Base-by-base conservation (phyloP, 2,113 vertebrate species). In the Canis aureus region DNA sequence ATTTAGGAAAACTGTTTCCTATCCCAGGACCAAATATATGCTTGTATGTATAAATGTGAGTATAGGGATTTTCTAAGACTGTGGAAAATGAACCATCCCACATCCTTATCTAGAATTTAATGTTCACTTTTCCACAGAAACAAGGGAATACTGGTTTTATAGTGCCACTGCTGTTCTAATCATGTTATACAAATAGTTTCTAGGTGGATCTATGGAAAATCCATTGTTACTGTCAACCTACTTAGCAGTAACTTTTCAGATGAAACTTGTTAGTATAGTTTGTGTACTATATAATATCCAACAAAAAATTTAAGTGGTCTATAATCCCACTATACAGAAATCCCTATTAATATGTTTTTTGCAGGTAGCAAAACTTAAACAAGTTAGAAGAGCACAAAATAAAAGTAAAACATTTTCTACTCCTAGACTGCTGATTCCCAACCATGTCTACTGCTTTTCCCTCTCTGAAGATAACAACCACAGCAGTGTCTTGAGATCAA, bases 351-450 rank as follows among this genome's bases (percentile, higher is more conserved):
- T 5, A 29, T 17, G 23, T 85, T 86, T 85, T 62, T 62, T 71
- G 51, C 32, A 74, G 29, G 19, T 78, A 96, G 79, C 27, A 91
- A 94, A 62, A 90, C 8, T 78, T 92, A 89, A 55, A 73, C 19
- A 91, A 27, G 35, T 64, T 22, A 90, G 25, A 94, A 49, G 80
- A 20, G 29, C 64, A 81, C 74, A 84, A 94, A 93, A 69, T 66
- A 89, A 43, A 85, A 64, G 38, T 94, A 79, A 88, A 87, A 55
- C 51, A 19, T 4, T 57, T 55, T 91, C 38, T 67, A 35, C 57
- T 95, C 64, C 71, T 69, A 19, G 17, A 67, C 38, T 78, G 27
- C 11, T 96, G 35, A 96, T 84, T 84, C 11, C n/a, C 57, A 94
- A 55, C 43, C 11, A 91, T 1, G 60, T 64, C 32, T 57, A 84